Conservation (phyloP, 2,113 vertebrate species). For the Cynocephalus volans region DNA sequence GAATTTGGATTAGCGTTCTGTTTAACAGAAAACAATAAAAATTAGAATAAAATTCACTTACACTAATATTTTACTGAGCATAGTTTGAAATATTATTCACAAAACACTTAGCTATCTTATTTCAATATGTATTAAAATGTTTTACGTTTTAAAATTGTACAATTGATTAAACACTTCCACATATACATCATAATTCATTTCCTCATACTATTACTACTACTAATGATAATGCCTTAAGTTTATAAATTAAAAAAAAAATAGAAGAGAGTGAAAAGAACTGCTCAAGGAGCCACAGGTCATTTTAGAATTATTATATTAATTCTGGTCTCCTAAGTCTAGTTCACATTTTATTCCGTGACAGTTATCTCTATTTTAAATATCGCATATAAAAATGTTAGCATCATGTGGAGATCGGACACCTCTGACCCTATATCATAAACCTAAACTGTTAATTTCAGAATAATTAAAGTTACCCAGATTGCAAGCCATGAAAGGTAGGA, state of each 20-base stretch:
- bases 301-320: conserved; percentile 40
- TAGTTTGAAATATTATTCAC: neutral
- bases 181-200: neutral
- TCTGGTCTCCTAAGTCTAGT: neutral
- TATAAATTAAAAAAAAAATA: neutral
- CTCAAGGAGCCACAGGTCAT: neutral
- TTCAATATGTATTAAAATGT: neutral
- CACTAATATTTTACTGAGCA: neutral
- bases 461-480: neutral
- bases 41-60: neutral
- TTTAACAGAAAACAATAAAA: conserved; percentile 7
- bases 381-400: neutral
- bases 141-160: conserved; percentile 21
- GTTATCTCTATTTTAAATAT: neutral
- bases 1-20: neutral
- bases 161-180: neutral
- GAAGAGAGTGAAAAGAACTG: neutral
- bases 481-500: neutral
- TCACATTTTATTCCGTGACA: neutral
- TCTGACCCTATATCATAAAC: neutral
- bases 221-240: neutral
- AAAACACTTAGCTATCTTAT: neutral
- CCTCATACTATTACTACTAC: neutral
- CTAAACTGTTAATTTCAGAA: neutral
- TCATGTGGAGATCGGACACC: neutral